Conservation (phyloP, 2,797 vertebrate genomes). For the Chelon auratus region DNA sequence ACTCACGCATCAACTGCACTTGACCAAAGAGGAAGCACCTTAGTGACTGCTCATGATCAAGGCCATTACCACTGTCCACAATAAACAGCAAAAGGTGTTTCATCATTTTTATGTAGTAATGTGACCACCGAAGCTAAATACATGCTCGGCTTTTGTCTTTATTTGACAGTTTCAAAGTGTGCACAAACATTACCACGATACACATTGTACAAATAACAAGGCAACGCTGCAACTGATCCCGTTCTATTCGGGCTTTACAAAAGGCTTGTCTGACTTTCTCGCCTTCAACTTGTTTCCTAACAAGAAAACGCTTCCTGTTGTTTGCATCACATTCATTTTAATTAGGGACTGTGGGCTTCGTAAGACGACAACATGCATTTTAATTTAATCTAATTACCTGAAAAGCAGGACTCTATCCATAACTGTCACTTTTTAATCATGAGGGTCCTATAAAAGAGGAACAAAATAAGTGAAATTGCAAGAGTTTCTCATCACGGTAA, state of each 20-base stretch:
- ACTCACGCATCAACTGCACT: conserved; percentile 56
- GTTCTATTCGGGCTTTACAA: conserved; percentile 8
- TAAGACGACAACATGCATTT: conserved; percentile 82
- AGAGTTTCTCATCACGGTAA: conserved; percentile 32
- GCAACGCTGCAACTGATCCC: neutral
- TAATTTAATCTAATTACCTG: conserved; percentile 87
- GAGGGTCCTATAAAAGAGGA: conserved; percentile 68
- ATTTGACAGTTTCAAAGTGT: neutral
- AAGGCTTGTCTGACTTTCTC: conserved; percentile 59
- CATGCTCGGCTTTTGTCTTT: conserved; percentile 3
- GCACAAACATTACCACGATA: neutral
- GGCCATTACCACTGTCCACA: conserved; percentile 30
- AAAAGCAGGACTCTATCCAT: conserved; percentile 85
- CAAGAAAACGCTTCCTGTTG: conserved; percentile 60
- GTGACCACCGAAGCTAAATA: neutral
- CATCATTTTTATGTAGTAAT: neutral
- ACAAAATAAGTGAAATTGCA: conserved; percentile 57
- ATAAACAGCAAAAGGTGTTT: conserved; percentile 12
- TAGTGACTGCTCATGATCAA: conserved; percentile 46
- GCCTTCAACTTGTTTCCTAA: conserved; percentile 75
- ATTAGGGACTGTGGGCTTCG: conserved; percentile 78
- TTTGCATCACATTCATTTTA: conserved; percentile 84
- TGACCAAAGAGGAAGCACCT: conserved; percentile 55
- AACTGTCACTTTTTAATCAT: conserved; percentile 85
- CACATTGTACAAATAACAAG: neutral